These are phyloP conservation scores for Oscheius onirici DNA, from an alignment of 2,888 invertebrate species.

Conservation along the genomic window DNA sequence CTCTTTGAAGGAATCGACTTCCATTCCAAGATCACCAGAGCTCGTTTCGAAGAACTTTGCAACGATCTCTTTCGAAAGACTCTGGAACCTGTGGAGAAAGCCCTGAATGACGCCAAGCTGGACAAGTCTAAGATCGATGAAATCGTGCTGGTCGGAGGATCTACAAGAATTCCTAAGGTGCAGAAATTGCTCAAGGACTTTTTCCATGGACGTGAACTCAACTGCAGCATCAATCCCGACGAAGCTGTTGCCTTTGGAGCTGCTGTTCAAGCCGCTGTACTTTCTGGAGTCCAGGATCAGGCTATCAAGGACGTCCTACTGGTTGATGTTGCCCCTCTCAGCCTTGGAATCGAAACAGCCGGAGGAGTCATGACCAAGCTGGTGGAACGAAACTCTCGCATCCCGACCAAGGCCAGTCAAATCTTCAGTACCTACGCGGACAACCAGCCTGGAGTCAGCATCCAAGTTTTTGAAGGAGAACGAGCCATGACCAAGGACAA, in stretches of 20 bases:
- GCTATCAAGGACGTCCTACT: conserved; percentile 75
- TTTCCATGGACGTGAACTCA: conserved; percentile 92
- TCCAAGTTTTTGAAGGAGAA: conserved; percentile 80
- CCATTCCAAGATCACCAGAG: conserved; percentile 92
- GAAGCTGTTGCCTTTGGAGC: conserved; percentile 96
- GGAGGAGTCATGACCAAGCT: conserved; percentile 92
- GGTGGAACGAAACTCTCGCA: conserved; percentile 79
- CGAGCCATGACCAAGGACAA: conserved; percentile 74
- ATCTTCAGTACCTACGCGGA: conserved; percentile 89
- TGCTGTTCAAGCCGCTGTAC: conserved; percentile 55
- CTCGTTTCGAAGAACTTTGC: conserved; percentile 95
- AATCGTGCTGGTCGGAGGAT: conserved; percentile 83
- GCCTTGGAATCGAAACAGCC: conserved; percentile 88
- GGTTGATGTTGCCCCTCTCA: conserved; percentile 90
- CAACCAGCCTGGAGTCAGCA: conserved; percentile 88
- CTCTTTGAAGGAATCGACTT: conserved; percentile 94
- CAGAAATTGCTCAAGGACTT: conserved; percentile 87
- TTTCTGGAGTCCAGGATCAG: conserved; percentile 47
- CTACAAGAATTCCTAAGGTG: conserved; percentile 96
- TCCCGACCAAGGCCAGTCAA: conserved; percentile 72
- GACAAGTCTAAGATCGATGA: conserved; percentile 79
- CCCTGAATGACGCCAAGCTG: conserved; percentile 92
- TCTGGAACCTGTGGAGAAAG: conserved; percentile 95
- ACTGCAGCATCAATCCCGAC: conserved; percentile 92
- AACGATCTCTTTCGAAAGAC: conserved; percentile 94